Percentiles rank a stretch among this genome's conserved stretches.
phyloP scores from a whole-genome alignment of 1,140 invertebrate species.

The Drosophila carrolli region DNA sequence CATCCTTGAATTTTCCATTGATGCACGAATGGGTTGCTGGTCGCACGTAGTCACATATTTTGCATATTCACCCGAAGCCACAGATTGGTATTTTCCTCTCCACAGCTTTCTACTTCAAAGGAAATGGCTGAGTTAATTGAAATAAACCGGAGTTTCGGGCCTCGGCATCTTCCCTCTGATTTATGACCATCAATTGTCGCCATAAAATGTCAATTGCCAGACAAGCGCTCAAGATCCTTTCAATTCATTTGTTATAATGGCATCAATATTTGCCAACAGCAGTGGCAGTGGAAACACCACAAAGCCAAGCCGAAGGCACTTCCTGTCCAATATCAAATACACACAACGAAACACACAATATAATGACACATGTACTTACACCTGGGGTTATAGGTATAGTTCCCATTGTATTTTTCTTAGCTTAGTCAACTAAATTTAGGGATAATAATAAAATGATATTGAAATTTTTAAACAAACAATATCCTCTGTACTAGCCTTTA shows the following conservation, averaged over 20 bases:
- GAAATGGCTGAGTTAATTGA: slow-evolving; percentile 48
- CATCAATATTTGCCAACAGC: slow-evolving; percentile 71
- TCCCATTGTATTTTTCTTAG: too few species aligned
- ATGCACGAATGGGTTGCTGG: slow-evolving; percentile 64
- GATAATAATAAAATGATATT: too few species aligned
- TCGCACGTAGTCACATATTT: slow-evolving; percentile 62
- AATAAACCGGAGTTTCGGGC: slow-evolving; percentile 16
- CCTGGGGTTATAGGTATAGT: not conserved
- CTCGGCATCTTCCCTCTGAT: slow-evolving; percentile 10
- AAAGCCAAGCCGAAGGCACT: slow-evolving; percentile 38
- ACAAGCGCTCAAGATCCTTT: slow-evolving; percentile 40
- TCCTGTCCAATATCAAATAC: slow-evolving; percentile 40
- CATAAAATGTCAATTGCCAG: slow-evolving; percentile 22
- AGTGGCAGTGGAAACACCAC: slow-evolving; percentile 12
- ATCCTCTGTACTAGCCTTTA: too few species aligned
- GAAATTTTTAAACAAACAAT: too few species aligned
- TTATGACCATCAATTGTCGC: slow-evolving; percentile 30
- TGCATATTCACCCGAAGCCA: slow-evolving; percentile 26
- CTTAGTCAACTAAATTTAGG: too few species aligned
- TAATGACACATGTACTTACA: slow-evolving; percentile 1
- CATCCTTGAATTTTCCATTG: slow-evolving; percentile 31
- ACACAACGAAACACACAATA: slow-evolving; percentile 16
- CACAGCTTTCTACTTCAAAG: slow-evolving; percentile 55
- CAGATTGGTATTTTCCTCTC: slow-evolving; percentile 1
- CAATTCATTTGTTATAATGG: slow-evolving; percentile 67